Base-by-base conservation (phyloP, 2,888 invertebrate species). In the Cordylochernes scorpioides region DNA sequence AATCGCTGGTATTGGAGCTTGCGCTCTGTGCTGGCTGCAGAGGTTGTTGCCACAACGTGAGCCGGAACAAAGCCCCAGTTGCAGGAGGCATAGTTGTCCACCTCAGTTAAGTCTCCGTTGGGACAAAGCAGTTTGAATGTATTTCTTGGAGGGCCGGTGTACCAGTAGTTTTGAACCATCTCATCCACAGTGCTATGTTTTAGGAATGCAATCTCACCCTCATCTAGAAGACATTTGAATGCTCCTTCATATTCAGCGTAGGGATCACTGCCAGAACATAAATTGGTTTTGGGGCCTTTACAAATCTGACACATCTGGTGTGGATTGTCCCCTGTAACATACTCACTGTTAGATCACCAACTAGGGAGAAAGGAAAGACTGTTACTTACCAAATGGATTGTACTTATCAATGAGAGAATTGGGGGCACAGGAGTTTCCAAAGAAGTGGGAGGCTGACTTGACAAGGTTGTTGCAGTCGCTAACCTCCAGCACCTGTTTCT, bases 391-490 rank as follows among this genome's bases (percentile, higher is more conserved):
- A 43, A 80, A 69, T 2, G 82, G 88, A 59, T 91, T 91, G 52
- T 80, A 80, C 55, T 75, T 75, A 44, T 84, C 72, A 29, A 71
- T 66, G 25, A 91, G 57, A 0, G 82, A 75, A 51, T 88, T 82
- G 0, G 82, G 78, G 6, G 88, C 82, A 53, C 91, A 94, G 13
- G 84, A 82, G 10, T 68, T 68, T 1, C 78, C 75, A 48, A 91
- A 91, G 51, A 65, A 88, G 32, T 70, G 65, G 1, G 73, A 73
- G 0, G 84, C 75, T 0, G 84, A 75, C 54, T 91, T 86, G 0
- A 91, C 77, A 46, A 86, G 80, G 53, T 91, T 91, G 47, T 91
- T 91, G 51, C 91, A 91, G 49, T 91, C 86, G 8, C 69, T 38
- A 26, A 80, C 65, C 48, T 73, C 70, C 58, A 84, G 63, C 3